Evolutionary conservation across 2,113 vertebrate species (phyloP), one percentile per base, ranked within the genome.

Genomic region (Podarcis cretensis): DNA sequence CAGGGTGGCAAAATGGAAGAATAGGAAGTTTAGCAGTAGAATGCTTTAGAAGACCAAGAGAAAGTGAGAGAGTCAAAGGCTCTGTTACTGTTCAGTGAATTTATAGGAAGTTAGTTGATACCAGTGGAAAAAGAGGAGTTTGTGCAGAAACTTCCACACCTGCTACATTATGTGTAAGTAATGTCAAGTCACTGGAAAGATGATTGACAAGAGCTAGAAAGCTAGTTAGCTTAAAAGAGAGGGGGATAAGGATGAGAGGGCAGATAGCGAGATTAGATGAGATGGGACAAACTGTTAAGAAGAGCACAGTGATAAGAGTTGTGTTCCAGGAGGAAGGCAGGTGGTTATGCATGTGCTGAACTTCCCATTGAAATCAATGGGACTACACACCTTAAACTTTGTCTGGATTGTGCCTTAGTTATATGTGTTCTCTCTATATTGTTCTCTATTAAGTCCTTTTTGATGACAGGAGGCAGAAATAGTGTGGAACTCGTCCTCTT

Each of bases 391-490:
- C 48, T 82, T 73, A 75, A 63, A 87, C 54, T 87, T 81, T 75
- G 27, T 59, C 54, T 65, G 59, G 87, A 75, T 43, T 82, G 69
- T 82, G 69, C 69, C 69, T 88, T 88, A 87, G 78, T 37, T 74
- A 32, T 75, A 43, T 82, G 35, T 82, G 21, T 30, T 43, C 32
- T 80, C 32, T 76, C 25, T 75, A 57, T 75, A 77, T 25, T 69
- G 23, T 77, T 85, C 71, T 75, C 74, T 43, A 8, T 48, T 68
- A 68, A 79, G 76, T 87, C 76, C n/a, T n/a, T 81, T 73, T 81
- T 81, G 48, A 76, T 65, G 35, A 75, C 57, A 63, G 27, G 32
- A 81, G 78, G n/a, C 18, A 84, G 21, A 48, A 7, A 84, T 54
- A 35, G 23, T 87, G 35, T 59, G 54, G 40, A 87, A 54, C 48